Evolutionary conservation across 2,888 invertebrate genomes (phyloP), one percentile per base, ranked within the genome.

Genomic region (Thelaira solivaga): DNA sequence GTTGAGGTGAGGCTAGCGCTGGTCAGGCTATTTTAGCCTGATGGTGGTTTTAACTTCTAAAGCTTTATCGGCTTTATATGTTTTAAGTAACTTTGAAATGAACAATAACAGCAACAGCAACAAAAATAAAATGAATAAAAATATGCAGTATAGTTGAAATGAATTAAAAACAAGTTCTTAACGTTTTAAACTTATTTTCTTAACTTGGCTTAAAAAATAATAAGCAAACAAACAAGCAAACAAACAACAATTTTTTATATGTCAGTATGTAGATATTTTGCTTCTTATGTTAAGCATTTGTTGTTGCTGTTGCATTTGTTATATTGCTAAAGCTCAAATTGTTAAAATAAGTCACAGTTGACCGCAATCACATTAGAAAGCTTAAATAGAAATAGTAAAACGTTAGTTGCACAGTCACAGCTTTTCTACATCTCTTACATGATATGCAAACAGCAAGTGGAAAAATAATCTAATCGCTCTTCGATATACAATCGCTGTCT

Each of bases 101-200:
- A 65, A 53, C 45, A 65, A 59, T 51, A 65, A 64, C 24, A 59
- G 13, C 59, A 65, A 59, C 59, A 45, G 4, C 47, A 31, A 13
- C n/a, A 41, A 64, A 49, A 72, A 45, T 39, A 36, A 62, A 62
- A 67, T 53, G 61, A 59, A 68, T 55, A 68, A 29, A 45, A 26
- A 55, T 39, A 26, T n/a, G n/a, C 16, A 13, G 31, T 29, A 45
- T 13, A 61, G 72, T 20, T 61, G 67, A 74, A 68, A 76, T 74
- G 78, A 74, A 74, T 78, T 78, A 78, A 78, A 78, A 78, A 74
- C 74, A 74, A 78, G 78, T 74, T 74, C 69, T 74, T 61, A 73
- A 59, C 49, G 26, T 73, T 74, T 61, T 59, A 74, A 74, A 78
- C 55, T 78, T 36, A 74, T 78, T 74, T 78, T 78, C 69, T 71